Percentiles rank a stretch among this genome's conserved stretches.
Conservation (phyloP, 2,797 vertebrate genomes). For the Phataginus tetradactyla region DNA sequence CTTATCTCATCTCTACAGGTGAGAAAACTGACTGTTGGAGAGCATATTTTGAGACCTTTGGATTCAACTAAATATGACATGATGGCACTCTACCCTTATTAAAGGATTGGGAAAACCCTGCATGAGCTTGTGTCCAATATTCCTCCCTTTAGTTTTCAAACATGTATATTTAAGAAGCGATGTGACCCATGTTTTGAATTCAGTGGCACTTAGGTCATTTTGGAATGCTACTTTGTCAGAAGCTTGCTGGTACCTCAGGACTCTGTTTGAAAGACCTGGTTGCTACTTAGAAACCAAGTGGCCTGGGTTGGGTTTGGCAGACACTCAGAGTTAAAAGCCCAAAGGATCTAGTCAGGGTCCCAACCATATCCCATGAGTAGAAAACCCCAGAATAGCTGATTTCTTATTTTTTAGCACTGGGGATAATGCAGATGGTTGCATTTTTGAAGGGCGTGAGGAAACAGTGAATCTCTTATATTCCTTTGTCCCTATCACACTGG, state of each 20-base stretch:
- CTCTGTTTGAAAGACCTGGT: background rate
- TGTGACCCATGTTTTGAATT: slow-evolving; percentile 38
- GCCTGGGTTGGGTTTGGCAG: background rate
- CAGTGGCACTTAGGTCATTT: background rate
- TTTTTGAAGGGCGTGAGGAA: background rate
- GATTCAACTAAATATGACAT: background rate
- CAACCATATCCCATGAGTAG: background rate
- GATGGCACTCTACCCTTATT: background rate
- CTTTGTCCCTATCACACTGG: background rate
- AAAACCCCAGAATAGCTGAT: background rate
- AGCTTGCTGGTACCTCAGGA: background rate
- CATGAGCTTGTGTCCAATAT: background rate
- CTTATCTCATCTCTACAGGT: background rate
- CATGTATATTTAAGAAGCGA: background rate
- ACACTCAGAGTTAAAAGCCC: background rate
- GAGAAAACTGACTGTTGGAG: background rate
- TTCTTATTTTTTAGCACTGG: background rate
- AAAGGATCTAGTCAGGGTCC: background rate
- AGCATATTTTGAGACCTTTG: background rate
- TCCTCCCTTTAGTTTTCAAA: background rate
- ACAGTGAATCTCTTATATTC: background rate
- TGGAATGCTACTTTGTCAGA: slow-evolving; percentile 30
- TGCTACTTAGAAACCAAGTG: background rate
- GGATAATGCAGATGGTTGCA: background rate
- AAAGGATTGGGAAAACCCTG: background rate